These are phyloP conservation scores for Doryteuthis pealeii DNA, from an alignment of 1,140 invertebrate genomes.

Conservation along the genomic window DNA sequence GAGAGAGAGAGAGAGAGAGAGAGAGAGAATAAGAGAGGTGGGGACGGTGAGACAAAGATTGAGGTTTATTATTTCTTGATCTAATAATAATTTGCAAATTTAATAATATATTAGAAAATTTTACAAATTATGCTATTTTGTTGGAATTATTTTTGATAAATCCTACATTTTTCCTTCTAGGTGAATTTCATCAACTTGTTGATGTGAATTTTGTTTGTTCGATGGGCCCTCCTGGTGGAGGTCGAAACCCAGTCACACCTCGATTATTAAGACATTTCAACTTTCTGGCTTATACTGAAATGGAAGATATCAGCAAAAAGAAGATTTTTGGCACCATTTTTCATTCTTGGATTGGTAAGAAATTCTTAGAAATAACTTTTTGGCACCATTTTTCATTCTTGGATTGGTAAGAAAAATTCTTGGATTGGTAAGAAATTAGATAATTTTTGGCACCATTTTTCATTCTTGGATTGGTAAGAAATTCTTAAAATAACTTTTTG, in stretches of 20 bases:
- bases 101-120: too few relatives aligned
- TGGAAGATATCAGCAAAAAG: conserved; percentile 73
- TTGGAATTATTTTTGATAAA: too few relatives aligned
- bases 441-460: conserved; percentile 73
- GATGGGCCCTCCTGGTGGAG: conserved; percentile 61
- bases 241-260: conserved; percentile 58
- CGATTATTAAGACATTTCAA: conserved; percentile 60
- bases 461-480: conserved; percentile 67
- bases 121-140: too few relatives aligned
- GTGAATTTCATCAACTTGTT: conserved; percentile 76
- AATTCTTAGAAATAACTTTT: conserved; percentile 69
- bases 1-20: too few relatives aligned
- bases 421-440: neutral
- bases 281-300: conserved; percentile 65
- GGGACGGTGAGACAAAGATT: too few relatives aligned
- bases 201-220: conserved; percentile 67
- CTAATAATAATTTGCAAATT: too few relatives aligned
- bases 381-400: conserved; percentile 69
- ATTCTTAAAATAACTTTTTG: conserved; percentile 68
- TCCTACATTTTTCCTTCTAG: conserved; percentile 63
- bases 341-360: conserved; percentile 67
- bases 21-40: too few relatives aligned
- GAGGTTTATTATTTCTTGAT: too few relatives aligned
- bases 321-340: conserved; percentile 74
- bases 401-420: conserved; percentile 62